Base-by-base conservation (phyloP, 2,888 invertebrate genomes). In the Acheta domesticus region DNA sequence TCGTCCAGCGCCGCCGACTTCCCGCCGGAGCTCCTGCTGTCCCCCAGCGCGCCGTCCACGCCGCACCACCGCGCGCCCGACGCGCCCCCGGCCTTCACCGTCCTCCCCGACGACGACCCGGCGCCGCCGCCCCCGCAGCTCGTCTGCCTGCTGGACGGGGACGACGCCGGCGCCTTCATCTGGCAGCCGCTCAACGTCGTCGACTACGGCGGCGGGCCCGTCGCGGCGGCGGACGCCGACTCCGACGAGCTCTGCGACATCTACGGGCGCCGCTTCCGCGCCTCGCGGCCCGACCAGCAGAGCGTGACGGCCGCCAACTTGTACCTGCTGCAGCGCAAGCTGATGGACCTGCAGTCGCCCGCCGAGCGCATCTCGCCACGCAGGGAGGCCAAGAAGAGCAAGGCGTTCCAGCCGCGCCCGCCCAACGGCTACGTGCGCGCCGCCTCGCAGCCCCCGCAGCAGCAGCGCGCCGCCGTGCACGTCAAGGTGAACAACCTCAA, bases 1-100 rank as follows among this genome's bases (percentile, higher is more conserved):
- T 62, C 62, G 11, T 62, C 62, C 16, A n/a, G 62, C 16, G n/a
- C 62, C 3, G n/a, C 16, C n/a, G 62, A 86, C 86, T 85, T 85
- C n/a, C 84, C 85, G 49, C 86, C 86, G 79, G 84, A 86, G 78
- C 85, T 86, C 78, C 81, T 84, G 80, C 82, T 86, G 85, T 49
- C 75, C 80, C 82, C 83, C 48, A 83, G 82, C 62, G 48, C 62
- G 62, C 62, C 62, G 1, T 8, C 62, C 62, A 16, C 62, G 16
- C 62, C 4, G n/a, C n/a, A n/a, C 16, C 16, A 62, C 14, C 62
- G 62, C 62, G 5, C 62, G 12, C 19, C 19, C 76, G 36, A 19
- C 49, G 49, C 76, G 49, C 23, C 19, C 12, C 14, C 76, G n/a
- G 75, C 75, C 23, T 20, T 23, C 75, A 21, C 76, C 76, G 48